Percentiles rank a stretch among this genome's conserved stretches.
phyloP scores from a whole-genome alignment of 1,140 invertebrate genomes.

The Conus betulinus region DNA sequence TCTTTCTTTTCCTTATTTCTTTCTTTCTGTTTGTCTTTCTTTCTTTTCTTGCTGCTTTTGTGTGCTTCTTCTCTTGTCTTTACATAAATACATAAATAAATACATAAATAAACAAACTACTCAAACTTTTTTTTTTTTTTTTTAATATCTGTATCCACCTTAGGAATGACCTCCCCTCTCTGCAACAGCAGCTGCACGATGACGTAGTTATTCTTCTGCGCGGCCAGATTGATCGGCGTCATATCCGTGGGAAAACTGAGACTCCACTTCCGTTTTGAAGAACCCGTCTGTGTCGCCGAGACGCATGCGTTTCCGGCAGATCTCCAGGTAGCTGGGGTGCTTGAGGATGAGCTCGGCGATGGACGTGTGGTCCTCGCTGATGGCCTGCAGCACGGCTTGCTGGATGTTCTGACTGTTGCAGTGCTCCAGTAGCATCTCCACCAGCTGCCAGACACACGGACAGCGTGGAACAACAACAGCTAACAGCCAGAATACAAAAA shows the following conservation, averaged over 20 bases:
- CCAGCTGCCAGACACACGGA: constrained; percentile 52
- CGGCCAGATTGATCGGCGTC: constrained; percentile 73
- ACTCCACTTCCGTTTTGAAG: constrained; percentile 58
- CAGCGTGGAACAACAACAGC: neutral
- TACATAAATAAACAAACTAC: too few species aligned
- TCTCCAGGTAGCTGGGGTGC: constrained; percentile 69
- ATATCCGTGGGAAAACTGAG: constrained; percentile 72
- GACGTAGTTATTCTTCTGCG: constrained; percentile 74
- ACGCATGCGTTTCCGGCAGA: constrained; percentile 60
- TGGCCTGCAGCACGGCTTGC: constrained; percentile 72
- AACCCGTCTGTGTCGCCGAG: constrained; percentile 65
- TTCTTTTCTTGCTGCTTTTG: too few species aligned
- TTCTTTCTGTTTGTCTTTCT: neutral
- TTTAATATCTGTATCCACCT: constrained; percentile 43
- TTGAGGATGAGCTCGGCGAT: constrained; percentile 73
- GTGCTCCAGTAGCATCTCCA: constrained; percentile 67
- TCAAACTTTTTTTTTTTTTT: too few species aligned
- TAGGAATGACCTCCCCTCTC: constrained; percentile 72
- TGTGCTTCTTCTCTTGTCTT: too few species aligned
- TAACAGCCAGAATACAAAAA: neutral
- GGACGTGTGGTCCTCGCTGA: constrained; percentile 69
- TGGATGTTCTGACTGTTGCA: constrained; percentile 68
- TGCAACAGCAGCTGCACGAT: constrained; percentile 74
- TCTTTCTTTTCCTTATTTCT: neutral
- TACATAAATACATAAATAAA: too few species aligned